phyloP scores from a whole-genome alignment of 2,113 vertebrate genomes.

The Pontoporia blainvillei region DNA sequence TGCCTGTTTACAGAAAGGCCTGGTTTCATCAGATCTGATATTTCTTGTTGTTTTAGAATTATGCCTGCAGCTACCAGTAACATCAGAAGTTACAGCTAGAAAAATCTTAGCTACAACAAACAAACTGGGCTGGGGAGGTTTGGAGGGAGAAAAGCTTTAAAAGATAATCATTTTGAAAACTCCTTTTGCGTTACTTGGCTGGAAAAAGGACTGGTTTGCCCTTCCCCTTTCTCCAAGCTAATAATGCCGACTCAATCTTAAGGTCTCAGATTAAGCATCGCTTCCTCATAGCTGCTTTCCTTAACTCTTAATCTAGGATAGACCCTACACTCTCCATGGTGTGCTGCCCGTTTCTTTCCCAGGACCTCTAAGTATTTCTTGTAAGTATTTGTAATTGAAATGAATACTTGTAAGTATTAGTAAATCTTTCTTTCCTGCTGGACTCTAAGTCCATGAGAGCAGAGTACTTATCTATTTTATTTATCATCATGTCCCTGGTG shows the following conservation, averaged over 20 bases:
- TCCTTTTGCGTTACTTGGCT: background rate
- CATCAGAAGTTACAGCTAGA: background rate
- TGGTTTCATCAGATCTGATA: background rate
- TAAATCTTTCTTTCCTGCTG: background rate
- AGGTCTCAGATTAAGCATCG: background rate
- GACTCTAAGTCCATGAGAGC: background rate
- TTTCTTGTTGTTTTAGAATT: background rate
- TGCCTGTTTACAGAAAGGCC: background rate
- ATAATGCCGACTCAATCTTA: background rate
- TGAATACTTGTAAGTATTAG: background rate
- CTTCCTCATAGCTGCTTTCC: background rate
- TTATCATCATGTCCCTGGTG: constrained; percentile 21
- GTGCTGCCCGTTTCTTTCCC: background rate
- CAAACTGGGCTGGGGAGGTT: background rate
- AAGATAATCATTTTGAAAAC: background rate
- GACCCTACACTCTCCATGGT: background rate
- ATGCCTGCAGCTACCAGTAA: background rate
- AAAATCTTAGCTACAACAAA: background rate
- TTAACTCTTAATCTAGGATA: background rate
- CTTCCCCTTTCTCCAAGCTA: background rate
- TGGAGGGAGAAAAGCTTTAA: background rate
- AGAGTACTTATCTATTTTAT: constrained; percentile 6
- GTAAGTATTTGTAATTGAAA: background rate
- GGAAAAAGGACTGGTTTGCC: background rate
- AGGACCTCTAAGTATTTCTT: background rate